Evolutionary conservation across 2,797 vertebrate genomes (phyloP).

Genomic region (Onychomys arenicola): DNA sequence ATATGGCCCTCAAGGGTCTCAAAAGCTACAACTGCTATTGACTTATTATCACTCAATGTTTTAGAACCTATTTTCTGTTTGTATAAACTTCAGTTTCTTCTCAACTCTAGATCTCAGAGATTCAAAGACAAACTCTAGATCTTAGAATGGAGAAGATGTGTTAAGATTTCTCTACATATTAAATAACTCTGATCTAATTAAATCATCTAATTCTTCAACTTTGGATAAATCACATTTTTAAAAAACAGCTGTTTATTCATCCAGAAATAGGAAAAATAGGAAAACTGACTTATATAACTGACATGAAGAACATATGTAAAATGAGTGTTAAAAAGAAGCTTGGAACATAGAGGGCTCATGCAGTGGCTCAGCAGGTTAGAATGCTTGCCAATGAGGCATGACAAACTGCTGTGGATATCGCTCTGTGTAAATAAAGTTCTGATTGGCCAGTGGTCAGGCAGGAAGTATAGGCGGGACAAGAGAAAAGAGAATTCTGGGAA

Average conservation of each 20-base stretch:
- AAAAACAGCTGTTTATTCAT: not conserved
- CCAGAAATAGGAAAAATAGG: slow-evolving; percentile 29
- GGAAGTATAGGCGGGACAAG: too few relatives aligned
- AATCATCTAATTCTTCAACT: slow-evolving; percentile 52
- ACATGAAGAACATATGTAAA: slow-evolving; percentile 60
- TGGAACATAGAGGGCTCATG: not conserved
- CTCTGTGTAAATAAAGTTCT: too few relatives aligned
- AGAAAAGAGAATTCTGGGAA: too few relatives aligned
- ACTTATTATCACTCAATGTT: not conserved
- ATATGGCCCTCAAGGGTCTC: not conserved
- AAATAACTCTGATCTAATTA: slow-evolving; percentile 55
- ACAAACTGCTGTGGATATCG: too few relatives aligned
- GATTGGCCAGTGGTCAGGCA: too few relatives aligned
- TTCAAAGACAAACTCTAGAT: slow-evolving; percentile 45
- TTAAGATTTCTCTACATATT: slow-evolving; percentile 40
- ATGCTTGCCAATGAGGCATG: not conserved
- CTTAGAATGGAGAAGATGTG: slow-evolving; percentile 37
- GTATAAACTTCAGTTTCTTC: slow-evolving; percentile 52
- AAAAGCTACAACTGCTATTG: slow-evolving; percentile 14
- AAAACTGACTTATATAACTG: slow-evolving; percentile 48
- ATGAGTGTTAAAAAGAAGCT: not conserved
- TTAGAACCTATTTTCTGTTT: slow-evolving; percentile 23
- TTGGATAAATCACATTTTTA: slow-evolving; percentile 11
- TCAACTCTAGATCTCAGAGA: slow-evolving; percentile 35
- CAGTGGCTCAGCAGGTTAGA: not conserved